Percentiles rank a stretch among this genome's conserved stretches.
These are phyloP conservation scores for Cnemophilus loriae DNA, from an alignment of 2,113 vertebrate species.

Conservation along the genomic window DNA sequence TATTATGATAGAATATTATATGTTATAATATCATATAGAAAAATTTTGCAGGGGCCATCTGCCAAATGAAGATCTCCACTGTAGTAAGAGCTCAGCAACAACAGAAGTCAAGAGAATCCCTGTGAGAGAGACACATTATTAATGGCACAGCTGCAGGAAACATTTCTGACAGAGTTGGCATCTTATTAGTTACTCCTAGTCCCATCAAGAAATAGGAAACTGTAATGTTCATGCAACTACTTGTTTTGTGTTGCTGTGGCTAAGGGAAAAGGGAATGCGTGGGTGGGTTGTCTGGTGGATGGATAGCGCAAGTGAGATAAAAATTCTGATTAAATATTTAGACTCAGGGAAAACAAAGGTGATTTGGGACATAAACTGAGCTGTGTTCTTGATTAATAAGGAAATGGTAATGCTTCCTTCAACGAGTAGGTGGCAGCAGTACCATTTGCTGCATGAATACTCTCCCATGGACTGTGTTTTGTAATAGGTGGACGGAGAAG, in stretches of 20 bases:
- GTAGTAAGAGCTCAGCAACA: neutral
- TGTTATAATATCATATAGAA: neutral
- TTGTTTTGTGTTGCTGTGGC: neutral
- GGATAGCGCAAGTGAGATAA: neutral
- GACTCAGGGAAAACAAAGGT: neutral
- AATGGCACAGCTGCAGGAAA: neutral
- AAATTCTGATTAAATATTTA: conserved; percentile 31
- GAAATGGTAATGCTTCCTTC: neutral
- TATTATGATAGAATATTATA: neutral
- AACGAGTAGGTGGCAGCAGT: conserved; percentile 39
- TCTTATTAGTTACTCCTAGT: neutral
- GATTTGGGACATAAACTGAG: neutral
- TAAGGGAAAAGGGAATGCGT: neutral
- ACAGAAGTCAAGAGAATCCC: neutral
- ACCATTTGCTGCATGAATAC: neutral
- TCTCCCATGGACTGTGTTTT: neutral
- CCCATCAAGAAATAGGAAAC: neutral
- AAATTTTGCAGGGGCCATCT: neutral
- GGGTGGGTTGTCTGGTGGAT: neutral
- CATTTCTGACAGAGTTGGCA: neutral
- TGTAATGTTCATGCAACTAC: neutral
- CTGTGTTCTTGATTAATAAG: neutral
- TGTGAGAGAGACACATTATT: neutral
- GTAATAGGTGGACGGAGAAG: neutral
- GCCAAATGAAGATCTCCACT: neutral